Base-by-base conservation (phyloP, 2,797 vertebrate genomes). In the Eidolon dupreanum region DNA sequence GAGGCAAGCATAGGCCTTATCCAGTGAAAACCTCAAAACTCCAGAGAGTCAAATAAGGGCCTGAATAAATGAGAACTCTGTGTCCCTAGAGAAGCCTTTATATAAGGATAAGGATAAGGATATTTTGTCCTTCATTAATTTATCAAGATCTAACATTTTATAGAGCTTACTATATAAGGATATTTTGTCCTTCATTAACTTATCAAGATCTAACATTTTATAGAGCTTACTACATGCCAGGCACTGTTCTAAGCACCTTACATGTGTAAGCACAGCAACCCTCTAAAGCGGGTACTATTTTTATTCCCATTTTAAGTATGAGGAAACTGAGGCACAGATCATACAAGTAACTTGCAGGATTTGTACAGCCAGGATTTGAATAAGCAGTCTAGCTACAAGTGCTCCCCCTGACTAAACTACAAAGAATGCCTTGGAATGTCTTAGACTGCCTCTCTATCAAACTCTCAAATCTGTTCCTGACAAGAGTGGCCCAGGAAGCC, bases 11-110 rank as follows among this genome's bases (percentile, higher is more conserved):
- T 46, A 65, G 61, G 43, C 9, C 55, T 19, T 49, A 36, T 13
- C 26, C 31, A 92, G 85, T 63, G 79, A 92, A 94, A 92, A 71
- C 19, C 59, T 85, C 22, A 86, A 70, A 70, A 82, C 8, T 36
- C 59, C 55, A 49, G 70, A 28, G 17, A 22, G 22, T 15, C 4
- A 85, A 65, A 85, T 49, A 81, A 79, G 28, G 51, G 15, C n/a
- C 41, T 81, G 13, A 92, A 49, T 74, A 85, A 33, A 84, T 57
- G 28, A 85, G 53, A 85, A 85, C 15, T 51, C 36, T 61, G 1
- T 57, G 22, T 68, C 17, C 38, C 53, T 28, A 38, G 6, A 36
- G 31, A 51, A 93, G 65, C 8, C 43, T 43, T 43, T 8, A 43
- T 33, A 33, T 33, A 33, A 33, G 33, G 33, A 33, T 33, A 33